phyloP scores from a whole-genome alignment of 1,140 invertebrate genomes.

The Ceratitis capitata region DNA sequence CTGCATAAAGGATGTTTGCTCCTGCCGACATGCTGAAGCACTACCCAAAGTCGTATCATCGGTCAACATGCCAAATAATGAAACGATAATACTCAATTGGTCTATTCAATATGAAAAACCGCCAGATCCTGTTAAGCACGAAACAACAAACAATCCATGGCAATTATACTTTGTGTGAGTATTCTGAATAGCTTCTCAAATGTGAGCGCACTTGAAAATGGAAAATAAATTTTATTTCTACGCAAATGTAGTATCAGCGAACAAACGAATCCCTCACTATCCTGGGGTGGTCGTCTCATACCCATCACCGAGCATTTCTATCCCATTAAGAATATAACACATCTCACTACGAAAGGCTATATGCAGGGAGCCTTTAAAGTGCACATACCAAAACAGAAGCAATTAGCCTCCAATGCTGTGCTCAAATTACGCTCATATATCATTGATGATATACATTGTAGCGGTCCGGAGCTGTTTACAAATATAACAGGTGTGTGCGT shows the following conservation, averaged over 20 bases:
- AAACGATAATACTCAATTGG: conserved; percentile 53
- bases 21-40: conserved; percentile 47
- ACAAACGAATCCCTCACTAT: conserved; percentile 57
- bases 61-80: conserved; percentile 52
- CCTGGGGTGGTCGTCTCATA: conserved; percentile 56
- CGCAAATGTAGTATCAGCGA: conserved; percentile 53
- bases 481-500: conserved; percentile 50
- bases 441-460: conserved; percentile 50
- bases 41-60: conserved; percentile 50
- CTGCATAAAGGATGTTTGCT: conserved; percentile 53
- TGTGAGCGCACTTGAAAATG: not conserved
- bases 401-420: conserved; percentile 55
- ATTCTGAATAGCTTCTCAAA: not conserved
- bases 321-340: conserved; percentile 14
- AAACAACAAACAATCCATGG: not conserved
- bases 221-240: not conserved
- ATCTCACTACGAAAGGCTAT: not conserved
- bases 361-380: conserved; percentile 40
- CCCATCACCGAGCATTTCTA: conserved; percentile 50
- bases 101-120: not conserved
- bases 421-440: conserved; percentile 56
- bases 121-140: not conserved
- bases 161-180: not conserved
- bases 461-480: conserved; percentile 49
- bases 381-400: conserved; percentile 44